phyloP scores from a whole-genome alignment of 1,140 invertebrate species.

The Drosophila biarmipes region DNA sequence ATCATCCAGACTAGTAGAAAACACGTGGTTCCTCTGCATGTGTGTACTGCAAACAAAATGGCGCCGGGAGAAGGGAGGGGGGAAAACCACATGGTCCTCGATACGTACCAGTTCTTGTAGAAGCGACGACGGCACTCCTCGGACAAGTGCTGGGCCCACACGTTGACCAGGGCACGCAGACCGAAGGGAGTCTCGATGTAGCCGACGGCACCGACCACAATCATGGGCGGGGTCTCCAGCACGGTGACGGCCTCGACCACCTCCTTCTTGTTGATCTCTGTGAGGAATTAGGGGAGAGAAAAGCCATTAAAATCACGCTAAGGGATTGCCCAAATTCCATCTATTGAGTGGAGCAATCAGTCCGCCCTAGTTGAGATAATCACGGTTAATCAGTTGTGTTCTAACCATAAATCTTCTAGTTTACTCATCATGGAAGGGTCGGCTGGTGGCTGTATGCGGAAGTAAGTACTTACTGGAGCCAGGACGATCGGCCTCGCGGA shows the following conservation, averaged over 20 bases:
- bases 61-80: slow-evolving; percentile 6
- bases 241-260: slow-evolving; percentile 99
- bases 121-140: slow-evolving; percentile 99
- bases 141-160: slow-evolving; percentile 99
- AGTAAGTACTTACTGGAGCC: slow-evolving; percentile 94
- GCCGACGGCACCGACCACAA: slow-evolving; percentile 98
- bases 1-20: slow-evolving; percentile 65
- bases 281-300: slow-evolving; percentile 25
- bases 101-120: slow-evolving; percentile 99
- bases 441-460: background rate
- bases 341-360: slow-evolving; percentile 58
- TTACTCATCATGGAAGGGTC: slow-evolving; percentile 72
- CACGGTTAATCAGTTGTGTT: slow-evolving; percentile 81
- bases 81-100: slow-evolving; percentile 10
- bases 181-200: slow-evolving; percentile 99
- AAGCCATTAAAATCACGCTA: slow-evolving; percentile 38
- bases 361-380: slow-evolving; percentile 84
- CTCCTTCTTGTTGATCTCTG: slow-evolving; percentile 99
- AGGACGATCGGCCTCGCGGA: slow-evolving; percentile 99
- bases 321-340: background rate
- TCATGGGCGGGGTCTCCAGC: slow-evolving; percentile 99
- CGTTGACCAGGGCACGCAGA: slow-evolving; percentile 95
- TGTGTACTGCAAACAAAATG: slow-evolving; percentile 52
- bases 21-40: slow-evolving; percentile 37
- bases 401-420: slow-evolving; percentile 84